Base-by-base conservation (phyloP, 2,888 invertebrate species). In the Dicyrtoma fusca region DNA sequence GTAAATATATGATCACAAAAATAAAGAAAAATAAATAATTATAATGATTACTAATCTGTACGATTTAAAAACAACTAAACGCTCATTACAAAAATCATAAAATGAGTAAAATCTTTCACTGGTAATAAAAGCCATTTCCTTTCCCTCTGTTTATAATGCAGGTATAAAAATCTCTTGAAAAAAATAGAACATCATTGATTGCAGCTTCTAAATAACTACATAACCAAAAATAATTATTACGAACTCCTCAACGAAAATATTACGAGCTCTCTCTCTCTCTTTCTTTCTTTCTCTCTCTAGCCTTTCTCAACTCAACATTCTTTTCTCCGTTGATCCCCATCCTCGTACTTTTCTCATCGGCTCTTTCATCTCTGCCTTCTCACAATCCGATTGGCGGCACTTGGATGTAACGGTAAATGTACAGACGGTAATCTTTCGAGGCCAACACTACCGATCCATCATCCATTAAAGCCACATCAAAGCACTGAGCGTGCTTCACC, bases 401-500 rank as follows among this genome's bases (percentile, higher is more conserved):
- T 86, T 94, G 94, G 82, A 95, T 92, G 87, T 98, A 98, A 85
- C 97, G 94, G 87, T 99, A 99, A 85, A 99, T 96, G 88, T 99
- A 99, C 79, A 99, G 91, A 76, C 98, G 91, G 86, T 98, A 99
- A 85, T 99, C 99, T 87, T 99, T 99, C 88, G 97, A 97, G 80
- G 98, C 98, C 82, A 99, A 88, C 59, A 99, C 98, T 72, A 99
- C 97, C 69, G 96, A 96, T 49, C 97, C 97, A 83, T 98, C 98
- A 83, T 97, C 97, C 95, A 98, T 97, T 64, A 99, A 89, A 61
- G 98, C 96, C 73, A 99, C 98, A 84, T 99, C 99, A 85, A 98
- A 99, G 87, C 99, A 99, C 85, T 99, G 99, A 69, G 99, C 98
- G 84, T 99, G 99, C 86, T 99, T 99, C 77, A 99, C 97, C 86